These are phyloP conservation scores for Rutilus rutilus DNA, from an alignment of 2,113 vertebrate species.

Conservation along the genomic window DNA sequence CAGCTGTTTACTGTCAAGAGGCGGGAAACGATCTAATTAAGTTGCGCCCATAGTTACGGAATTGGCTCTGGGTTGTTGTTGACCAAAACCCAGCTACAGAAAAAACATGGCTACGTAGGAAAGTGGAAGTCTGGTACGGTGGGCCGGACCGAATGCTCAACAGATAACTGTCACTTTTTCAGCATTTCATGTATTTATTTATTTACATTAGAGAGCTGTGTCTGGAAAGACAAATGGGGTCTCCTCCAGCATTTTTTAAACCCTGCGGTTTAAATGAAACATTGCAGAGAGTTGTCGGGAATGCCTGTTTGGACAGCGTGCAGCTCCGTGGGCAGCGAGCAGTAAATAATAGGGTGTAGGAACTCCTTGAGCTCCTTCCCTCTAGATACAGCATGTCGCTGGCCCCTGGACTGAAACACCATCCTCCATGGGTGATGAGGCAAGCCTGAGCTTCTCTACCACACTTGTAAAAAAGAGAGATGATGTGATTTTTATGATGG, in stretches of 20 bases:
- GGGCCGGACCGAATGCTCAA: conserved; percentile 28
- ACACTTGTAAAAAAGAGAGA: conserved; percentile 54
- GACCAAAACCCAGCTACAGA: not conserved
- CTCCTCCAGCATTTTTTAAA: conserved; percentile 49
- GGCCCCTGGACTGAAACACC: not conserved
- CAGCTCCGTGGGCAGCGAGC: conserved; percentile 40
- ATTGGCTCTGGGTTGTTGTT: conserved; percentile 25
- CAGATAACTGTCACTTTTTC: conserved; percentile 46
- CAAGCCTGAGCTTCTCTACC: conserved; percentile 25
- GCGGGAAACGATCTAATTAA: conserved; percentile 13
- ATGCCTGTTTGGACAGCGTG: conserved; percentile 39
- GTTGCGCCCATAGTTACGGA: not conserved
- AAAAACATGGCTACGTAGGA: conserved; percentile 4
- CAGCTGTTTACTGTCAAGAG: not conserved
- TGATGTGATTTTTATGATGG: conserved; percentile 50
- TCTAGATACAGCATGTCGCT: not conserved
- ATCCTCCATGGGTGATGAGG: conserved; percentile 31
- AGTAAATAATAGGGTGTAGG: conserved; percentile 50
- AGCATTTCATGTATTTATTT: conserved; percentile 51
- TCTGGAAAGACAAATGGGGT: conserved; percentile 50
- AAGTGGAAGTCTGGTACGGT: not conserved
- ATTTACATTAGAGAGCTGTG: conserved; percentile 50
- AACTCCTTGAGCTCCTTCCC: conserved; percentile 11
- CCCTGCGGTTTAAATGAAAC: conserved; percentile 57
- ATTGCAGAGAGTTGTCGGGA: conserved; percentile 38